Evolutionary conservation across 2,113 vertebrate genomes (phyloP).

Genomic region (Nycticebus coucang): DNA sequence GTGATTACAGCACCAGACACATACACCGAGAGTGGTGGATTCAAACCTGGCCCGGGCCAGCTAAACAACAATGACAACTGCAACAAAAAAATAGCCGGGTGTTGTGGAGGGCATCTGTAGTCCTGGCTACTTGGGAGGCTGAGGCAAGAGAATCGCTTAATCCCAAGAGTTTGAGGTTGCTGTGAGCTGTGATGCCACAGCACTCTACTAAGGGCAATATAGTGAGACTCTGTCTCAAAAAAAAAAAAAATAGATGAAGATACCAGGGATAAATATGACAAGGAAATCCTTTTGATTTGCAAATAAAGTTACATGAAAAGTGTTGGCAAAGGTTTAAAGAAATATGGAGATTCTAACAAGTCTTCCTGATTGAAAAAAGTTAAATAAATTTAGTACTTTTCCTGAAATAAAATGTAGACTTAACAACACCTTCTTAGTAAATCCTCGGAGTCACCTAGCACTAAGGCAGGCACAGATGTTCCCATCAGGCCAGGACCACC

Average conservation of each 20-base stretch:
- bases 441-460: neutral
- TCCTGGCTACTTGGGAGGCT: no score
- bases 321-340: conserved; percentile 19
- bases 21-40: no score
- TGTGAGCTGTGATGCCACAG: no score
- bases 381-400: conserved; percentile 5
- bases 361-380: neutral
- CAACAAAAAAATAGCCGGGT: no score
- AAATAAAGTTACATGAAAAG: neutral
- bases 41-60: no score
- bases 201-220: no score
- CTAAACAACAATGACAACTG: no score
- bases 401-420: neutral
- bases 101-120: no score
- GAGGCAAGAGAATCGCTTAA: no score
- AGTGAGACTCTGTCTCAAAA: no score
- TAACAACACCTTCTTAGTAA: neutral
- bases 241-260: neutral
- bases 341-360: neutral
- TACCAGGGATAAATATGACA: neutral
- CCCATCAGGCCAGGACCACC: neutral
- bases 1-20: no score
- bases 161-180: no score
- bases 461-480: neutral
- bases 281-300: neutral